Percentiles rank a stretch among this genome's conserved stretches.
phyloP scores from a whole-genome alignment of 2,113 vertebrate genomes.

The Actinemys pallida region DNA sequence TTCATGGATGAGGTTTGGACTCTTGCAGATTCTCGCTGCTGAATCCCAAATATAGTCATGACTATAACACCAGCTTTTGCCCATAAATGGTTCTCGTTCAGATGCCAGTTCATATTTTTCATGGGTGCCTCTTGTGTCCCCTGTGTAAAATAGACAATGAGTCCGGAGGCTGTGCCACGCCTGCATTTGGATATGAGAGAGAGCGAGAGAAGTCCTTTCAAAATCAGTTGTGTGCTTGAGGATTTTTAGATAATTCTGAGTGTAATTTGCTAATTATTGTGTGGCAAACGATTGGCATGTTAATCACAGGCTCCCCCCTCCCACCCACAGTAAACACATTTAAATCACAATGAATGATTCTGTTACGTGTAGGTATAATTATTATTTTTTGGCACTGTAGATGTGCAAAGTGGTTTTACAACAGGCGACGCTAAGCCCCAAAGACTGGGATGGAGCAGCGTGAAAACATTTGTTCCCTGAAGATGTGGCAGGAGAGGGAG shows the following conservation, averaged over 20 bases:
- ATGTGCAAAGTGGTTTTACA: background rate
- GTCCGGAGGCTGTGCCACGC: too few relatives aligned
- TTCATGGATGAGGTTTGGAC: background rate
- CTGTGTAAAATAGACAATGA: background rate
- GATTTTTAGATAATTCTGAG: background rate
- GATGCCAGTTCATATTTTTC: background rate
- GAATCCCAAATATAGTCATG: background rate
- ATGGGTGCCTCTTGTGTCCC: background rate
- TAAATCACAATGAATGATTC: background rate
- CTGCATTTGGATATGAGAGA: background rate
- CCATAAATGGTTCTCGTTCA: background rate
- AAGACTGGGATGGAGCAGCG: background rate
- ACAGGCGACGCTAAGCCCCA: too few relatives aligned
- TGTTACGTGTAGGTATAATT: background rate
- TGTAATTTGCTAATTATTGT: background rate
- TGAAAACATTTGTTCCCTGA: background rate
- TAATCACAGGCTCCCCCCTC: background rate
- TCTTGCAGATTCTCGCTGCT: too few relatives aligned
- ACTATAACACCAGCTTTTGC: background rate
- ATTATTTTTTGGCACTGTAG: background rate
- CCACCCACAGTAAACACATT: background rate
- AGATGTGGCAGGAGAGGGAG: background rate
- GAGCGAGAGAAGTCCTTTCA: background rate
- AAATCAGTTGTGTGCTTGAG: background rate
- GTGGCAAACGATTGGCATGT: background rate